Conservation (phyloP, 2,797 vertebrate species). For the Pseudotriccus pelzelni region DNA sequence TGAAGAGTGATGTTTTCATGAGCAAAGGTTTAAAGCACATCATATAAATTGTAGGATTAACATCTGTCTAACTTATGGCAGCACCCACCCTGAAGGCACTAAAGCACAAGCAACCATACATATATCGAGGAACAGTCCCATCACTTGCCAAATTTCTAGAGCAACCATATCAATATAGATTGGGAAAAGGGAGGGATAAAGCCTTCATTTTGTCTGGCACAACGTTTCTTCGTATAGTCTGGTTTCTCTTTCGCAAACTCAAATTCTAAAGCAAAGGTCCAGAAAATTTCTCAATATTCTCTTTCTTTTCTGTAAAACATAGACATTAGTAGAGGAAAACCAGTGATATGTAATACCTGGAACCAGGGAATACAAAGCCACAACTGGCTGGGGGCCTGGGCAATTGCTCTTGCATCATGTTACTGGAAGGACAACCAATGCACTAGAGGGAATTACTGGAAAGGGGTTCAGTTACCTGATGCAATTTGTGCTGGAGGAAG, state of each 20-base stretch:
- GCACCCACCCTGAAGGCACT: neutral
- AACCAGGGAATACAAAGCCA: neutral
- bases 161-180: neutral
- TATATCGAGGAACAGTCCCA: neutral
- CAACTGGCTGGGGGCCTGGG: neutral
- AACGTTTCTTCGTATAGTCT: neutral
- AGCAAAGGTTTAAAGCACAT: neutral
- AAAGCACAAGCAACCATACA: neutral
- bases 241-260: neutral
- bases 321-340: neutral
- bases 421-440: neutral
- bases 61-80: neutral
- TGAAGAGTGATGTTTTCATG: neutral
- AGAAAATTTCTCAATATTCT: neutral
- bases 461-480: neutral
- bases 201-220: neutral
- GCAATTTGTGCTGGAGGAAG: neutral
- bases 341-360: neutral
- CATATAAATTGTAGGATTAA: neutral
- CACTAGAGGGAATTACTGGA: neutral
- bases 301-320: neutral
- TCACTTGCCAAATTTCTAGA: rapidly evolving
- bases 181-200: neutral
- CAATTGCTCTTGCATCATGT: neutral
- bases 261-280: neutral